Evolutionary conservation across 35 echinoderm and acorn worm species (phyloP).

Genomic region (Amphiura filiformis): DNA sequence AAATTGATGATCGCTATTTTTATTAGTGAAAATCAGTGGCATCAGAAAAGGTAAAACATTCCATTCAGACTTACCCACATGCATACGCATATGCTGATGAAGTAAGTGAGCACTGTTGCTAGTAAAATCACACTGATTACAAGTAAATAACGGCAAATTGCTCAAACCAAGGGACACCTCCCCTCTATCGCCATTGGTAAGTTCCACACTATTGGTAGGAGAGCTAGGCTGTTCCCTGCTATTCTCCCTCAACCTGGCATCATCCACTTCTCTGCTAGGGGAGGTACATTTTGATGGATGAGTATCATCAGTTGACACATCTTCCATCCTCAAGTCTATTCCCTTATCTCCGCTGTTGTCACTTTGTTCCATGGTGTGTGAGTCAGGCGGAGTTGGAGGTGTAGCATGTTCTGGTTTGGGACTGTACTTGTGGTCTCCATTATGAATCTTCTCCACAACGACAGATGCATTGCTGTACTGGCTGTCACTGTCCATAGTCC

Average conservation of each 20-base stretch:
- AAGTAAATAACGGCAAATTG: background rate
- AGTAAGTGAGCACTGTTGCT: background rate
- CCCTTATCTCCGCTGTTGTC: background rate
- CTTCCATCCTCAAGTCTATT: background rate
- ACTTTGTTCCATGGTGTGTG: background rate
- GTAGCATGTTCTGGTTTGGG: background rate
- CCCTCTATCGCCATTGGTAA: conserved; percentile 2
- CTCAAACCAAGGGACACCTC: background rate
- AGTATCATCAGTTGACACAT: background rate
- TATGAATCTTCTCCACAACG: background rate
- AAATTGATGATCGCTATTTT: no score
- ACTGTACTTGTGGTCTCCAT: background rate
- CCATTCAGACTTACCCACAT: background rate
- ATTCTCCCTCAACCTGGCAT: background rate
- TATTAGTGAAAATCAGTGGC: no score
- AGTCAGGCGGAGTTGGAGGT: background rate
- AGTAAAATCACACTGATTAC: background rate
- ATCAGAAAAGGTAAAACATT: no score
- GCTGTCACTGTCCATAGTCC: background rate
- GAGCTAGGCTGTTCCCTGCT: background rate
- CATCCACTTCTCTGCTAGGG: background rate
- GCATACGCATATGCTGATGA: conserved; percentile 3
- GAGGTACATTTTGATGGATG: background rate
- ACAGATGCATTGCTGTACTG: background rate
- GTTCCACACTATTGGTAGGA: background rate